These are phyloP conservation scores for Nothoprocta pentlandii DNA, from an alignment of 2,113 vertebrate species.

Conservation along the genomic window DNA sequence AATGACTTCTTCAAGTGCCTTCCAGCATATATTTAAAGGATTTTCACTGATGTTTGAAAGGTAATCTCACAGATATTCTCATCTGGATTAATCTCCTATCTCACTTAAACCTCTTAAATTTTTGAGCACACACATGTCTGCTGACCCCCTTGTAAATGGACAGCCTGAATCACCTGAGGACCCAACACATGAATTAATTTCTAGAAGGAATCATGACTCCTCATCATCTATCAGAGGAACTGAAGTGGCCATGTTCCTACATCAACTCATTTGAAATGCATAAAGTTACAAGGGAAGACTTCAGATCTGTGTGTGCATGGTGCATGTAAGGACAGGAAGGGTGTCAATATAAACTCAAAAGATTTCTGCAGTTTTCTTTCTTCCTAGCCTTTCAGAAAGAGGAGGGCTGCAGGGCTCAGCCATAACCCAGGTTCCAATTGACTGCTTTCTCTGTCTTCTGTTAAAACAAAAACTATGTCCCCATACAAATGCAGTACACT, in stretches of 20 bases:
- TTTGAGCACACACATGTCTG: neutral
- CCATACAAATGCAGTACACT: neutral
- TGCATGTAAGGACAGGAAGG: rapidly evolving
- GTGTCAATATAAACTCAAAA: neutral
- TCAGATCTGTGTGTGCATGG: neutral
- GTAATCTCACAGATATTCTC: neutral
- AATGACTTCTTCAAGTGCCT: neutral
- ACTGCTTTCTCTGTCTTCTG: neutral
- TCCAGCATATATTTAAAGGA: neutral
- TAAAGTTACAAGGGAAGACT: neutral
- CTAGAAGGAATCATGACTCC: neutral
- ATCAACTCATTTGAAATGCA: neutral
- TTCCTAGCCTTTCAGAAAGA: neutral
- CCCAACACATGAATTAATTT: neutral
- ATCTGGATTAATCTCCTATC: neutral
- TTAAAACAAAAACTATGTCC: neutral
- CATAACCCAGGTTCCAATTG: neutral
- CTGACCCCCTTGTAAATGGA: neutral
- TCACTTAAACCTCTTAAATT: neutral
- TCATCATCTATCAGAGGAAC: neutral
- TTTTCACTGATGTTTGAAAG: neutral
- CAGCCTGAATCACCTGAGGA: neutral
- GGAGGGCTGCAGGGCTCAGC: neutral
- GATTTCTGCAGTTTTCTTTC: neutral
- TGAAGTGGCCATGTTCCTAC: neutral